Base-by-base conservation (phyloP, 37 sponge, comb jelly and placozoan genomes). In the Hexactinellida sp. region DNA sequence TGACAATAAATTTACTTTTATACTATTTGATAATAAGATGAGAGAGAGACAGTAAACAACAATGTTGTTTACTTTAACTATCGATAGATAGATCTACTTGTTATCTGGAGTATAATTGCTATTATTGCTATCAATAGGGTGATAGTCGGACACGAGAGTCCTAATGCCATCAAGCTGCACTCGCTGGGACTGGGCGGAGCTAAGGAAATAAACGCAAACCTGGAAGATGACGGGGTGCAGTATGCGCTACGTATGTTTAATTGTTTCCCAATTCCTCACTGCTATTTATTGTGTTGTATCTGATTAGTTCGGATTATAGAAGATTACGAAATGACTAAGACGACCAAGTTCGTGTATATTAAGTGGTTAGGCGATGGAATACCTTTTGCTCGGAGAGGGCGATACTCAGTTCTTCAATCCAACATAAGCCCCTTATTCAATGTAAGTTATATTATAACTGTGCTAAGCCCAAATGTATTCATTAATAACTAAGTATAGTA, bases 271-370 rank as follows among this genome's bases (percentile, higher is more conserved):
- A 16, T 41, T 41, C 3, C 13, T 25, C 25, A 23, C 30, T 25
- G 21, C 3, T 32, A 32, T 32, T 63, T 63, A 63, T 63, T 25
- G 30, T 21, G 3, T 63, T 63, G 76, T 63, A 23, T 63, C 5
- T 36, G 0, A 36, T 0, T 54, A 95, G 96, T 93, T 83, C 89
- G 96, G 24, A 36, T 95, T 47, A 89, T 86, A 63, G 92, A 95
- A 83, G 89, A 90, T 21, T 85, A 92, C 84, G 96, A 95, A 63
- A 87, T 95, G 92, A 92, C 94, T 35, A 83, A 71, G 21, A 92
- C 96, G 16, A 63, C 92, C 85, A 95, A 95, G 92, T 95, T 93
- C 88, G 92, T 89, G 24, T 95, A 90, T 87, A 83, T 95, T 38
- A 63, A 39, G 24, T 93, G 90, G 89, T 37, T 37, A 19, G 96